Percentiles rank a stretch among this genome's conserved stretches.
Evolutionary conservation across 2,888 invertebrate genomes (phyloP).

Genomic region (Nephrocerus scutellatus): DNA sequence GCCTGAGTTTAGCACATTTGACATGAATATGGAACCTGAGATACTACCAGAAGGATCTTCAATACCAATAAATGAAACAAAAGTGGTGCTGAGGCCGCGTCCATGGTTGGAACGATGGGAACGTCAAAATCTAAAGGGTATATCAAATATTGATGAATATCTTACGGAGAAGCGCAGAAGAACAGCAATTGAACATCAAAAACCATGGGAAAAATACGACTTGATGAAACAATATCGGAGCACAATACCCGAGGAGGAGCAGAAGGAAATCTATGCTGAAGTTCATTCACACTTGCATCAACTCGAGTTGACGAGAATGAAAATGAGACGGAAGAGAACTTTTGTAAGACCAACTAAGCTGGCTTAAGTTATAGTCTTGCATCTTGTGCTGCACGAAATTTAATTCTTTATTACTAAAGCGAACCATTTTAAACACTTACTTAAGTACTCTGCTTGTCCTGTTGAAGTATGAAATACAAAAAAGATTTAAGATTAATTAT

Average conservation of each 20-base stretch:
- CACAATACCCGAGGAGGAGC: constrained; percentile 84
- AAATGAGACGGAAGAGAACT: constrained; percentile 55
- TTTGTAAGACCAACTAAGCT: constrained; percentile 56
- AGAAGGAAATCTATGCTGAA: constrained; percentile 76
- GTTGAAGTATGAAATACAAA: no score
- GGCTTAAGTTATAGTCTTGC: constrained; percentile 30
- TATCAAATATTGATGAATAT: constrained; percentile 56
- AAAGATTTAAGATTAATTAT: no score
- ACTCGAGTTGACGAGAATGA: constrained; percentile 59
- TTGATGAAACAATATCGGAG: constrained; percentile 88
- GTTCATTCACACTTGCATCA: constrained; percentile 68
- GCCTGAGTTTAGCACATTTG: constrained; percentile 86
- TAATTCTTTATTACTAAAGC: no score
- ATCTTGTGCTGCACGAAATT: no score
- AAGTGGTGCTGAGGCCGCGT: constrained; percentile 66
- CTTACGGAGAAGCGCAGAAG: constrained; percentile 51
- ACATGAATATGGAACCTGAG: constrained; percentile 85
- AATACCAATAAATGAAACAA: constrained; percentile 70
- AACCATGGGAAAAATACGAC: constrained; percentile 85
- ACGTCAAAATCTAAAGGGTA: constrained; percentile 65
- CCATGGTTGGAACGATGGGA: constrained; percentile 95
- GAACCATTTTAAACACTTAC: no score
- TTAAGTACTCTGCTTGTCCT: no score
- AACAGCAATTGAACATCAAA: constrained; percentile 57
- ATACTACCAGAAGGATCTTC: constrained; percentile 66